These are phyloP conservation scores for Melikaiella ostensackeni DNA, from an alignment of 2,888 invertebrate genomes.

Conservation along the genomic window DNA sequence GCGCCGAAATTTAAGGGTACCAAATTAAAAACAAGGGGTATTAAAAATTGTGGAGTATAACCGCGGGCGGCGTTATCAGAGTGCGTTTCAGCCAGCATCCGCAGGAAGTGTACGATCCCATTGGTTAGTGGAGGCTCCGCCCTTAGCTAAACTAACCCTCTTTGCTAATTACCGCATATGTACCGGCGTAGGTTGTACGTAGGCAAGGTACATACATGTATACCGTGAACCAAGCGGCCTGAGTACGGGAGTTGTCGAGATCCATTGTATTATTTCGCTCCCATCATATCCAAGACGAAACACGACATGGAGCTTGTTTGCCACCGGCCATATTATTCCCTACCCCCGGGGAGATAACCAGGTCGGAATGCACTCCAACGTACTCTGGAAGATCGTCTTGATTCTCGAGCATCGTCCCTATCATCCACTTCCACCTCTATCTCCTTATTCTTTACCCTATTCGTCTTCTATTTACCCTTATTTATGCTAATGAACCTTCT, in stretches of 20 bases:
- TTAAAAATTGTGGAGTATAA: slow-evolving; percentile 46
- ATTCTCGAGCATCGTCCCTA: slow-evolving; percentile 24
- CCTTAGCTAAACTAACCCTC: slow-evolving; percentile 72
- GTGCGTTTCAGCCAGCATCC: slow-evolving; percentile 53
- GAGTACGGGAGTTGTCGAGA: slow-evolving; percentile 52
- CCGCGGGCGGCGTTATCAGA: slow-evolving; percentile 44
- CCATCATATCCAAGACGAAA: slow-evolving; percentile 62
- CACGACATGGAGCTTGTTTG: slow-evolving; percentile 66
- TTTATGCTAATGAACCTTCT: too few relatives aligned
- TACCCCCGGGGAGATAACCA: slow-evolving; percentile 60
- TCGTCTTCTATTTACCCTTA: too few relatives aligned
- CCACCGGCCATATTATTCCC: slow-evolving; percentile 65
- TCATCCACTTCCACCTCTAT: slow-evolving; percentile 2
- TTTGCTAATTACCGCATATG: slow-evolving; percentile 71
- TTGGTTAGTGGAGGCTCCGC: slow-evolving; percentile 70
- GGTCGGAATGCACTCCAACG: slow-evolving; percentile 53
- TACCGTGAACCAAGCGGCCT: slow-evolving; percentile 12
- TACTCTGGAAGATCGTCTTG: slow-evolving; percentile 32
- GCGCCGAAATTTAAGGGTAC: neutral
- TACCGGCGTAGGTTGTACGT: slow-evolving; percentile 52
- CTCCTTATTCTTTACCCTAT: too few relatives aligned
- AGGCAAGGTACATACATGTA: slow-evolving; percentile 47
- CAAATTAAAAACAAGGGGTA: neutral
- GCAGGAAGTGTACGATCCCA: slow-evolving; percentile 50
- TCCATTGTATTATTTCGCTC: slow-evolving; percentile 67